Evolutionary conservation across 2,113 vertebrate genomes (phyloP).

Genomic region (Gobiocypris rarus): DNA sequence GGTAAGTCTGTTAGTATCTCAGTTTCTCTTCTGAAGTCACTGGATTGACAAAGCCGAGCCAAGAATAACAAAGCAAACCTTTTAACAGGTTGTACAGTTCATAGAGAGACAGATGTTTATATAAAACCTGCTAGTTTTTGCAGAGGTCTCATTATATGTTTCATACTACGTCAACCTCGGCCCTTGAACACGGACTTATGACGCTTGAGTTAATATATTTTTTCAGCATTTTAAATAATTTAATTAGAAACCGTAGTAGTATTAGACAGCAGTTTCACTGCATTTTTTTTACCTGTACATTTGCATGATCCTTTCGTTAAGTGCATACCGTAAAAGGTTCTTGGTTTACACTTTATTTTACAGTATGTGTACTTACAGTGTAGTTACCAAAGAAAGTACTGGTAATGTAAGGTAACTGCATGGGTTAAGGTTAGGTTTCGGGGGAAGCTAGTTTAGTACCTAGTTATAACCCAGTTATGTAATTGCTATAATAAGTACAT

Average conservation of each 20-base stretch:
- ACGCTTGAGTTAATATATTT: conserved; percentile 71
- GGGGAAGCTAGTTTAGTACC: too few species aligned
- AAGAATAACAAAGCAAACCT: conserved; percentile 30
- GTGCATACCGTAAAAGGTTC: not conserved
- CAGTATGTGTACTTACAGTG: too few species aligned
- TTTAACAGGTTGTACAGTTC: conserved; percentile 34
- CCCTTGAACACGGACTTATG: conserved; percentile 42
- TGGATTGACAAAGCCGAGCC: conserved; percentile 60
- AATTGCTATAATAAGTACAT: too few species aligned
- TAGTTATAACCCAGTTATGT: too few species aligned
- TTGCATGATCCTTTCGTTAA: conserved; percentile 37
- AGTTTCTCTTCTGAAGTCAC: conserved; percentile 47
- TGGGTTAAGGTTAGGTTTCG: too few species aligned
- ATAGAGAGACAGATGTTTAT: conserved; percentile 20
- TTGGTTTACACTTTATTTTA: not conserved
- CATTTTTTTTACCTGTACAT: conserved; percentile 44
- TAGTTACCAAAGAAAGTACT: too few species aligned
- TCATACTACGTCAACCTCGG: conserved; percentile 17
- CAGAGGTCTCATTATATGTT: conserved; percentile 6
- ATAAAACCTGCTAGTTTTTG: conserved; percentile 59
- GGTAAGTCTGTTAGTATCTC: conserved; percentile 10
- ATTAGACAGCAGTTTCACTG: conserved; percentile 26
- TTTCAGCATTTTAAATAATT: conserved; percentile 49
- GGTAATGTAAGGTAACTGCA: too few species aligned
- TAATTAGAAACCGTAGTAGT: conserved; percentile 35